phyloP scores from a whole-genome alignment of 2,888 invertebrate species.

The Xanthorhoe designata region DNA sequence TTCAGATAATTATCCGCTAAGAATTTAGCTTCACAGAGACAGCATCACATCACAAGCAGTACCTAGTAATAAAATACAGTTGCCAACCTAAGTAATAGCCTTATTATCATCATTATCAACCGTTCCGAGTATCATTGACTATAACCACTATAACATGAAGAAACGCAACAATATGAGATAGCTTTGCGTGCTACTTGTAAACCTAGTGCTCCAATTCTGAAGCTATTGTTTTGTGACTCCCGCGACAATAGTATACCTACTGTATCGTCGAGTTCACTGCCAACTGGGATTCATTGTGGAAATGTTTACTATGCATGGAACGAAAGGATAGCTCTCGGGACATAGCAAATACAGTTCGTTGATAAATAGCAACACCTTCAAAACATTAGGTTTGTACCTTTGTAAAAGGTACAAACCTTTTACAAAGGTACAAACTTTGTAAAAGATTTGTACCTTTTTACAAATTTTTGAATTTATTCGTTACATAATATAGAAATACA shows the following conservation, averaged over 20 bases:
- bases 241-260: conserved; percentile 6
- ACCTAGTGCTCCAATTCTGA: conserved; percentile 17
- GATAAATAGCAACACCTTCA: not conserved
- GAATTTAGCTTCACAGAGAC: not conserved
- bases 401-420: no score
- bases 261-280: not conserved
- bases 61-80: conserved; percentile 15
- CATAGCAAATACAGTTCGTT: not conserved
- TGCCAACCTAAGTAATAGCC: conserved; percentile 7
- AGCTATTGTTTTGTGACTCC: conserved; percentile 14
- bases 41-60: not conserved
- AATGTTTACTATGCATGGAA: not conserved
- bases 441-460: no score
- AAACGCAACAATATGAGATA: conserved; percentile 15
- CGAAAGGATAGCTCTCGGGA: not conserved
- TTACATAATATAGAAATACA: no score
- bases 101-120: conserved; percentile 21
- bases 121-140: conserved; percentile 15
- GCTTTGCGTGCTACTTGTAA: conserved; percentile 7
- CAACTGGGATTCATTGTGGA: not conserved
- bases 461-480: no score
- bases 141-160: conserved; percentile 3
- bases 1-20: not conserved
- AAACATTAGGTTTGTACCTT: no score
- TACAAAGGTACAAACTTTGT: no score